Evolutionary conservation across 2,113 vertebrate species (phyloP), one percentile per base, ranked within the genome.

Genomic region (Datnioides undecimradiatus): DNA sequence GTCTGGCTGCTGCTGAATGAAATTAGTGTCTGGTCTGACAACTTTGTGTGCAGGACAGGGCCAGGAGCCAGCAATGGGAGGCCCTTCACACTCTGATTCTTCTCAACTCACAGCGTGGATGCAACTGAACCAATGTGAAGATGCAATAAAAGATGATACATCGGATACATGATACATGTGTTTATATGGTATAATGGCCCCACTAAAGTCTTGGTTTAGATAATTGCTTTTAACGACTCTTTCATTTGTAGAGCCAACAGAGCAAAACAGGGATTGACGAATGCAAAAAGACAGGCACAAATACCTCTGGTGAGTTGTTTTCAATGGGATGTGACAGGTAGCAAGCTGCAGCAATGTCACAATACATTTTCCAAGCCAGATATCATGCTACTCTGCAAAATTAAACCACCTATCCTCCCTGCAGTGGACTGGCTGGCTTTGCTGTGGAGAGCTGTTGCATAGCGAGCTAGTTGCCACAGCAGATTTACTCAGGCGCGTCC

Each of bases 401-500:
- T 12, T 2, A 23, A 59, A 31, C 6, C 8, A 8, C 14, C 19
- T 29, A 0, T 25, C 54, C 51, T 69, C 31, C 65, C 82, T 63
- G 87, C 83, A 82, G 63, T 31, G 76, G 40, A 34, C 48, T 16
- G 52, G n/a, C 59, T 13, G 68, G 38, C 58, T 78, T 64, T 65
- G 70, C 66, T 27, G 65, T 70, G 51, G 77, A 62, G 71, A 74
- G 73, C 76, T 79, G 84, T 88, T 88, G 88, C 91, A 80, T 60
- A 33, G 82, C 63, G 67, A 73, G 71, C 38, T 43, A 82, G 88
- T 87, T 79, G 84, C 87, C 80, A 91, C 87, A 88, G 87, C 89
- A 83, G 82, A 87, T 88, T 82, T 82, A 84, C 84, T 80, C 88
- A 75, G 76, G 89, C 87, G 88, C 85, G 91, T 90, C 83, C 91